Base-by-base conservation (phyloP, 2,113 vertebrate species). In the Pelodiscus sinensis region DNA sequence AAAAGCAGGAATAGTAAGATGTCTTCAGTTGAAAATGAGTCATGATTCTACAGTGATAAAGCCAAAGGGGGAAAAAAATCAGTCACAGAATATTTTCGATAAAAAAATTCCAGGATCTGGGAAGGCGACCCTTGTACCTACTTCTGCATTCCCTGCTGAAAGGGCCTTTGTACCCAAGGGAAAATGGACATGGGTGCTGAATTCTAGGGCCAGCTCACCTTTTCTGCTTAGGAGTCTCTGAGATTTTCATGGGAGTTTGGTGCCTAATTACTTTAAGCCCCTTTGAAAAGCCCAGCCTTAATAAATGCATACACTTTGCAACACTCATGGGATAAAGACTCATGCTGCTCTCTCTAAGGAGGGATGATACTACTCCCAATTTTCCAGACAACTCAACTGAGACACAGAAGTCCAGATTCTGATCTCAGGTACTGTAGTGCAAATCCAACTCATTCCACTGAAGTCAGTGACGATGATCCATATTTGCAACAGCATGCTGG, bases 21-120 rank as follows among this genome's bases (percentile, higher is more conserved):
- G 29, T 65, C 81, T 92, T 79, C 62, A 78, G 54, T 57, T 86
- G 92, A 93, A 93, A 93, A 86, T 51, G 58, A 86, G 62, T 60
- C 85, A 62, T 90, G 90, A 35, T 0, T 24, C 55, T 77, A 92
- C 62, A 92, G 3, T 84, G 87, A 89, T 51, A 62, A 79, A 89
- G 90, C 92, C 79, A 90, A 82, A 95, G 81, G 81, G 79, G 22
- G 2, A 31, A 87, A 86, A 93, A 82, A 60, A 0, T 0, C 1
- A 1, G 68, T 88, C 89, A 82, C 79, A 92, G 90, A 80, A 52
- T 82, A 75, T 13, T 75, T 75, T 75, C 24, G 4, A 38, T 24
- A 75, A 75, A 44, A 44, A 44, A 24, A 75, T 44, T 3, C 22
- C 71, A 75, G 21, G 71, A 35, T 21, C 65, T 5, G 18, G n/a